Conservation (phyloP, 1,140 invertebrate species). For the Leptinotarsa texana region DNA sequence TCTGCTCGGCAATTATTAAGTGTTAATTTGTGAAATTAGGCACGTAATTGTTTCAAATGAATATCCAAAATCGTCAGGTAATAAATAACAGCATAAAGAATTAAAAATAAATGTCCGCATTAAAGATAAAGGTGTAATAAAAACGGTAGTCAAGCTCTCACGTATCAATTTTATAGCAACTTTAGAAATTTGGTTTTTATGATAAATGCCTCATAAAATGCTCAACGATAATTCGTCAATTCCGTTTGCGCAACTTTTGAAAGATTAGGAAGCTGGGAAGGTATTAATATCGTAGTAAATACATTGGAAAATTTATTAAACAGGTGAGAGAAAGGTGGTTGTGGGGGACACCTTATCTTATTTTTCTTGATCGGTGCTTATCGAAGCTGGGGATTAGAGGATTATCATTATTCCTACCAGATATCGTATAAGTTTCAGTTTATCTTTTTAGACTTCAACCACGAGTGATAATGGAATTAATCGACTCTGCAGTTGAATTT, state of each 20-base stretch:
- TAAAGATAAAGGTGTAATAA: slow-evolving; percentile 11
- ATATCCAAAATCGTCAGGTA: slow-evolving; percentile 7
- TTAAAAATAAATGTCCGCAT: slow-evolving; percentile 1
- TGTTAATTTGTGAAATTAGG: no score
- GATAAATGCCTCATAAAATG: not conserved
- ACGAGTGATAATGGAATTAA: no score
- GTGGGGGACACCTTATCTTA: no score
- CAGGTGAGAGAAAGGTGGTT: no score
- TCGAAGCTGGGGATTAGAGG: not conserved
- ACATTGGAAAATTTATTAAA: no score
- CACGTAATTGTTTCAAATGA: not conserved
- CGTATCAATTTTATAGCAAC: slow-evolving; percentile 17
- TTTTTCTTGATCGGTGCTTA: not conserved
- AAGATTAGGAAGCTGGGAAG: no score
- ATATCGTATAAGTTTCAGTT: not conserved
- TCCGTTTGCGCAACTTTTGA: no score
- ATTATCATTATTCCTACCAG: not conserved
- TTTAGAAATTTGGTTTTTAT: slow-evolving; percentile 10
- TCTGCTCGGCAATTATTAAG: no score
- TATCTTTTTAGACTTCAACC: no score
- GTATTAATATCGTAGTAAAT: no score
- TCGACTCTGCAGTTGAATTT: no score
- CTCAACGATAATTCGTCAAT: not conserved
- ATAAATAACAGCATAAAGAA: slow-evolving; percentile 9
- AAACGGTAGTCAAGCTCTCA: slow-evolving; percentile 9